phyloP scores from a whole-genome alignment of 2,113 vertebrate species.

The Melanotaenia duboulayi region DNA sequence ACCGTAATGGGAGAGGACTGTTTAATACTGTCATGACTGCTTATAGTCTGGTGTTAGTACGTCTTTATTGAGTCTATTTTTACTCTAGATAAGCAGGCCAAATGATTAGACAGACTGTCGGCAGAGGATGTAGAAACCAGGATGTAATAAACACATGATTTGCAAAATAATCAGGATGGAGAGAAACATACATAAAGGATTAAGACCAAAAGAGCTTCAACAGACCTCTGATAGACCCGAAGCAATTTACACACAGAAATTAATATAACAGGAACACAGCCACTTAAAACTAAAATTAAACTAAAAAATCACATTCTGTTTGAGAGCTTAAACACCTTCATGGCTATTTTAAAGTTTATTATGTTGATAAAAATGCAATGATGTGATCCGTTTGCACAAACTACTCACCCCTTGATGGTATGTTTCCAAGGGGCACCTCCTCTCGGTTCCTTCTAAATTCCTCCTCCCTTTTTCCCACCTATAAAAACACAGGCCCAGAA shows the following conservation, averaged over 20 bases:
- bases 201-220: neutral
- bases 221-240: neutral
- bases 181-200: neutral
- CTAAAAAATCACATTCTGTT: neutral
- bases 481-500: neutral
- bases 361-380: neutral
- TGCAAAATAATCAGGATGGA: constrained; percentile 11
- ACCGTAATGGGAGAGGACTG: neutral
- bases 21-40: neutral
- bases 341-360: neutral
- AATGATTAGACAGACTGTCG: constrained; percentile 3
- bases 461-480: constrained; percentile 57
- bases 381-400: neutral
- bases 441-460: constrained; percentile 54
- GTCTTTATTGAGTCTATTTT: neutral
- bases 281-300: neutral
- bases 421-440: constrained; percentile 66
- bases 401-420: constrained; percentile 79
- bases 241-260: constrained; percentile 8
- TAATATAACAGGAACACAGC: neutral
- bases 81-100: constrained; percentile 3
- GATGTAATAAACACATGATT: neutral
- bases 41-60: constrained; percentile 13
- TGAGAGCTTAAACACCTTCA: neutral
- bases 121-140: neutral